Evolutionary conservation across 2,888 invertebrate species (phyloP), one percentile per base, ranked within the genome.

Genomic region (Hyles lineata): DNA sequence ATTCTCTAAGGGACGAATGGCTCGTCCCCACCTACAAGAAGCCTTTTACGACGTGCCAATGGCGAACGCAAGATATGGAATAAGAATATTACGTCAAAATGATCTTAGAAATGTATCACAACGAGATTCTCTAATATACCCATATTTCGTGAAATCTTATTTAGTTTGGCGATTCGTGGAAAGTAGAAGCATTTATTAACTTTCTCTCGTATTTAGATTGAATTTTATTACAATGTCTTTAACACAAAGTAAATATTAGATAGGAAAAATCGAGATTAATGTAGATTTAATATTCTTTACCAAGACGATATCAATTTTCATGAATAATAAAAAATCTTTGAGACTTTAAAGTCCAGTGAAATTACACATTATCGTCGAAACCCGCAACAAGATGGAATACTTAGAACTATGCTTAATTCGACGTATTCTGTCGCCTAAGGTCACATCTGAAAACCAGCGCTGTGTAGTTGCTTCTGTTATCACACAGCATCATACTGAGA

Each of bases 11-110:
- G 72, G 55, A 63, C 35, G 63, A 32, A 58, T n/a, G 55, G 61
- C 62, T 50, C 55, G 50, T 63, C 55, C 23, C 23, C 63, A 25
- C 72, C 29, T 63, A 55, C 63, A 35, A 72, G 63, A 55, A 32
- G 60, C 74, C 70, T 70, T 73, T 70, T 73, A 73, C 35, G 73
- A 70, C 35, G 35, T 58, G 25, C 29, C 73, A 70, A 70, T 69
- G 70, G 73, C 52, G 60, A 73, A 70, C 73, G 69, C 74, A 62
- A 76, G 73, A 75, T 77, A 76, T 72, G 72, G 75, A 74, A 75
- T 76, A 74, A 52, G 55, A 74, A 71, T 75, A 72, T 70, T 73
- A 74, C 32, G 70, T 70, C 52, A 55, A 70, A 73, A 52, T 61
- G 70, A 70, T 70, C 70, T 62, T 6, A 55, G 32, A 23, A 73